A percentile compares a stretch with the other conserved stretches of the same genome.
phyloP scores from a whole-genome alignment of 1,140 invertebrate genomes.

The Diabrotica virgifera region DNA sequence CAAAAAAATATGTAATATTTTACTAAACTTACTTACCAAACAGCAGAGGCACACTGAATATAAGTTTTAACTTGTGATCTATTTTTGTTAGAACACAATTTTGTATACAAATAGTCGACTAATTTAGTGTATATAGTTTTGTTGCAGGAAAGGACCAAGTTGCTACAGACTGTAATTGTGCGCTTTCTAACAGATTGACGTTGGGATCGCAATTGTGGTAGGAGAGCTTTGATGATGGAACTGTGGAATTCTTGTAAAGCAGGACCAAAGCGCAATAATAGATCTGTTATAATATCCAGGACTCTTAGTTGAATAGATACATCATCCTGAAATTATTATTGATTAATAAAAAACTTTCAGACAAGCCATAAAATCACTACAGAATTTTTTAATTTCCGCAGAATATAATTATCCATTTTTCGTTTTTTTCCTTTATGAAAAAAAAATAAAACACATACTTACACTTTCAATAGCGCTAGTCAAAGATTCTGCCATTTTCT shows the following conservation, averaged over 20 bases:
- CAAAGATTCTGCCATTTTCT: slow-evolving; percentile 87
- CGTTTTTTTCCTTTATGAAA: no score
- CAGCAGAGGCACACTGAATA: slow-evolving; percentile 94
- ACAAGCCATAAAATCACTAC: no score
- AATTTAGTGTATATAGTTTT: slow-evolving; percentile 84
- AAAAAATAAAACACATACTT: slow-evolving; percentile 27
- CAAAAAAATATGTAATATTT: neutral
- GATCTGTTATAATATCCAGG: slow-evolving; percentile 91
- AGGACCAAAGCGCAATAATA: slow-evolving; percentile 89
- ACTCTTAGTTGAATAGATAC: slow-evolving; percentile 97
- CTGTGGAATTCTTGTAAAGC: slow-evolving; percentile 85
- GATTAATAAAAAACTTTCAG: neutral
- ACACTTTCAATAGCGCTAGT: slow-evolving; percentile 92
- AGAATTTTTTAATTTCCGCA: no score
- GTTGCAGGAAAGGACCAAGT: slow-evolving; percentile 88
- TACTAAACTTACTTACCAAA: slow-evolving; percentile 66
- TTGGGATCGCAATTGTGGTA: slow-evolving; percentile 92
- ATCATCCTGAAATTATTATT: slow-evolving; percentile 76
- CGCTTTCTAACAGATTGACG: slow-evolving; percentile 78
- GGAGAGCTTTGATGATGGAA: slow-evolving; percentile 78
- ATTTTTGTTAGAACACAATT: slow-evolving; percentile 68
- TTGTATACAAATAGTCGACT: slow-evolving; percentile 83
- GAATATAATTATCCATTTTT: no score
- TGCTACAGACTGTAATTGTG: slow-evolving; percentile 82
- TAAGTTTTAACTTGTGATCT: slow-evolving; percentile 63